A percentile compares a stretch with the other conserved stretches of the same genome.
These are phyloP conservation scores for Amniataba percoides DNA, from an alignment of 2,797 vertebrate species.

Conservation along the genomic window DNA sequence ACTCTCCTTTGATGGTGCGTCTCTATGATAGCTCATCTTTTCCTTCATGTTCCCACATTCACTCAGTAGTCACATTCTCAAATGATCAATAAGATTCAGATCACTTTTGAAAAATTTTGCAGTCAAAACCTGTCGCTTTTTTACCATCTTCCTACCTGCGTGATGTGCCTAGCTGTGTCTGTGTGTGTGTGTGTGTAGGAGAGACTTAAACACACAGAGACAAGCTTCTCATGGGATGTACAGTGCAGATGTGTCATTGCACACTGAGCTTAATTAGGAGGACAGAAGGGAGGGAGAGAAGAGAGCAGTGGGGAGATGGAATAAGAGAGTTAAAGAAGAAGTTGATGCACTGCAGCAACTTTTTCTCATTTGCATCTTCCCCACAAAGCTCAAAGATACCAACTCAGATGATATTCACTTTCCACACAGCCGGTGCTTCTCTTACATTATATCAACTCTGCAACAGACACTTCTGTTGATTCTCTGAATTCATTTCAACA, in stretches of 20 bases:
- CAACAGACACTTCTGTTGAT: conserved; percentile 37
- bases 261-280: conserved; percentile 78
- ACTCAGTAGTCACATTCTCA: conserved; percentile 19
- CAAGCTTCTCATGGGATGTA: conserved; percentile 57
- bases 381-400: conserved; percentile 27
- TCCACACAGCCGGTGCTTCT: conserved; percentile 17
- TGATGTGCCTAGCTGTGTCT: conserved; percentile 20
- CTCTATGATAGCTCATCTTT: conserved; percentile 27
- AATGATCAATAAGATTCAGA: conserved; percentile 33
- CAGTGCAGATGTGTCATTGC: conserved; percentile 69
- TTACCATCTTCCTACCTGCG: conserved; percentile 22
- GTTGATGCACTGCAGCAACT: conserved; percentile 41
- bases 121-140: conserved; percentile 29
- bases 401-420: conserved; percentile 31
- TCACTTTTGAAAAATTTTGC: conserved; percentile 7
- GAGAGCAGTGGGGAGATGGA: conserved; percentile 21
- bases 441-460: conserved; percentile 12
- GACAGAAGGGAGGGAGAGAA: conserved; percentile 40
- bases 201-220: conserved; percentile 12
- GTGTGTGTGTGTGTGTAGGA: background rate
- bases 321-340: conserved; percentile 6
- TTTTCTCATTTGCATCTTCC: conserved; percentile 44
- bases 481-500: conserved; percentile 50
- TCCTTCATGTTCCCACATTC: conserved; percentile 16
- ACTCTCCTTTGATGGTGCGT: conserved; percentile 4